Conservation (phyloP, 2,888 invertebrate species). For the Catocala nupta region DNA sequence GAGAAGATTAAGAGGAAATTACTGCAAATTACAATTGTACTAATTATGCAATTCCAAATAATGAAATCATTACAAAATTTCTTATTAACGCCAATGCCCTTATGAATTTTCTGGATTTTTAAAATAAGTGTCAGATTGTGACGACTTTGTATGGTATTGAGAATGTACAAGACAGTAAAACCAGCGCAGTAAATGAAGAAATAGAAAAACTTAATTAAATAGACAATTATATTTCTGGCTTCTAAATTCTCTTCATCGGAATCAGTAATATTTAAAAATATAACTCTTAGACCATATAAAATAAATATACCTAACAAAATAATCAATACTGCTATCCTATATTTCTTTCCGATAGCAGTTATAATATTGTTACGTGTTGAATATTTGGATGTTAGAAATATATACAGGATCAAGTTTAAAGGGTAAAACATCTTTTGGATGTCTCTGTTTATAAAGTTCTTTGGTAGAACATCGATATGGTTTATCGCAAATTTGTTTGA, state of each 20-base stretch:
- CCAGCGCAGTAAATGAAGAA: background rate
- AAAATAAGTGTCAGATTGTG: background rate
- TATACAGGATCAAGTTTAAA: background rate
- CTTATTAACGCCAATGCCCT: background rate
- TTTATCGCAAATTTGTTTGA: background rate
- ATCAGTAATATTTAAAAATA: background rate
- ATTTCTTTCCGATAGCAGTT: background rate
- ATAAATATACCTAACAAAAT: background rate
- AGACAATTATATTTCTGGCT: background rate
- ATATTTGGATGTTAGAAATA: conserved; percentile 5
- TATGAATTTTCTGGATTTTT: background rate
- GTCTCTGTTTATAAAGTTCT: background rate
- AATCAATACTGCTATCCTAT: background rate
- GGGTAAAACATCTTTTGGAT: background rate
- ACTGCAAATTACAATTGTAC: background rate
- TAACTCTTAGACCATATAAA: background rate
- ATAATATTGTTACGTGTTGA: background rate
- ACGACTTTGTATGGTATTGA: background rate
- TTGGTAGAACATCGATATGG: background rate
- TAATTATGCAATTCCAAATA: background rate
- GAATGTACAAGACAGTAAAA: background rate
- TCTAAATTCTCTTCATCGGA: background rate
- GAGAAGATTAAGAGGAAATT: background rate
- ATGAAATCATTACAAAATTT: background rate
- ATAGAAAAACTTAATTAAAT: background rate